A percentile compares a stretch with the other conserved stretches of the same genome.
Evolutionary conservation across 2,888 invertebrate species (phyloP).

Genomic region (Tenthredo scrophulariae): DNA sequence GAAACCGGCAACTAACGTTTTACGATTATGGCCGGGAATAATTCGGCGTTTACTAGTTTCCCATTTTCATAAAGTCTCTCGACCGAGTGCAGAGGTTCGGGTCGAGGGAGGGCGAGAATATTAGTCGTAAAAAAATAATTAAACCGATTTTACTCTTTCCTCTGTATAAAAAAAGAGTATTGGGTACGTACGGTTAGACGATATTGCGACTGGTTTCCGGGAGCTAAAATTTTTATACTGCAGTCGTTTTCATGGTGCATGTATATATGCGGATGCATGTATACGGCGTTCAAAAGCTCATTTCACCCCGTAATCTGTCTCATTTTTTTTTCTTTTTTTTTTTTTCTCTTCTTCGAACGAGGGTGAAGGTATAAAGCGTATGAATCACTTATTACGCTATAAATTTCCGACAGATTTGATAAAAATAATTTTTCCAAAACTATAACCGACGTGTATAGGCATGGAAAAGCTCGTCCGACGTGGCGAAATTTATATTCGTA

Average conservation of each 20-base stretch:
- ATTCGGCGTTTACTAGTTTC: slow-evolving; percentile 29
- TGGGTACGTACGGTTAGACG: slow-evolving; percentile 6
- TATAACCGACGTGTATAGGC: too few species aligned
- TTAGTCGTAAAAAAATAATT: slow-evolving; percentile 42
- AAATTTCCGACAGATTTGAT: too few species aligned
- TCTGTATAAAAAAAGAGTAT: not conserved
- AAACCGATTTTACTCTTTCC: slow-evolving; percentile 11
- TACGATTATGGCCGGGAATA: slow-evolving; percentile 1
- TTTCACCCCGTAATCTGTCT: not conserved
- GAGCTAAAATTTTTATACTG: slow-evolving; percentile 10
- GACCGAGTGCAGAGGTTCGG: not conserved
- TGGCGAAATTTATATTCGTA: not conserved
- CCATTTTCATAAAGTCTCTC: slow-evolving; percentile 33
- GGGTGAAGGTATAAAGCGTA: too few species aligned
- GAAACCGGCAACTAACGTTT: slow-evolving; percentile 13
- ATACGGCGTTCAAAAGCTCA: not conserved
- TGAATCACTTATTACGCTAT: too few species aligned
- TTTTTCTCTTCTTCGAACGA: not conserved
- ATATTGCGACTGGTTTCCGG: slow-evolving; percentile 13
- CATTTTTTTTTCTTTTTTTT: not conserved
- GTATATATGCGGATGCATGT: not conserved
- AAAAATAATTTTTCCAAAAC: too few species aligned
- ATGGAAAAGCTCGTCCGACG: not conserved
- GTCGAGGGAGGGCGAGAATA: not conserved
- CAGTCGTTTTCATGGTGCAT: not conserved